A percentile compares a stretch with the other conserved stretches of the same genome.
phyloP scores from a whole-genome alignment of 1,140 invertebrate genomes.

The Drosophila arizonae region DNA sequence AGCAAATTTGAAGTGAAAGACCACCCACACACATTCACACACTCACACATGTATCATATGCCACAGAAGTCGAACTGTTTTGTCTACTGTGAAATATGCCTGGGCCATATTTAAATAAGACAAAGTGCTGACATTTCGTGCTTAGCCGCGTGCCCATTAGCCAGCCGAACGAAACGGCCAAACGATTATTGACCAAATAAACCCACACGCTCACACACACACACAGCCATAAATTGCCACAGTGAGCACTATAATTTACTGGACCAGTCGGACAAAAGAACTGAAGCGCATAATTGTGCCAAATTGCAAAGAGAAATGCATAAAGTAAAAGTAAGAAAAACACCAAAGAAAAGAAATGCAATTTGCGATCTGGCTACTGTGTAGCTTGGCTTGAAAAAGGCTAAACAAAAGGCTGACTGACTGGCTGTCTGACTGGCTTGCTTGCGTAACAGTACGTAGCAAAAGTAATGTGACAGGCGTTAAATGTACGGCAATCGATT shows the following conservation, averaged over 20 bases:
- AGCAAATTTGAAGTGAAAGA: constrained; percentile 39
- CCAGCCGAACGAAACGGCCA: constrained; percentile 54
- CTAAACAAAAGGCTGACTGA: background rate
- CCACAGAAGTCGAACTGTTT: constrained; percentile 24
- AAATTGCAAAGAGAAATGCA: constrained; percentile 48
- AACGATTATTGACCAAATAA: constrained; percentile 45
- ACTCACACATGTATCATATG: background rate
- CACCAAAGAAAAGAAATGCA: constrained; percentile 7
- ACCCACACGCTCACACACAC: constrained; percentile 39
- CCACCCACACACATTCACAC: constrained; percentile 13
- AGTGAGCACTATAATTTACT: constrained; percentile 36
- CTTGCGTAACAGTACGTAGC: constrained; percentile 61
- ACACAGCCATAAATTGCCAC: constrained; percentile 27
- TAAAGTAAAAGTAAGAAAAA: constrained; percentile 64
- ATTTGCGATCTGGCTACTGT: constrained; percentile 30
- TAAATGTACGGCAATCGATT: constrained; percentile 77
- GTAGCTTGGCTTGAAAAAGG: constrained; percentile 6
- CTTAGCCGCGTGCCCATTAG: constrained; percentile 66
- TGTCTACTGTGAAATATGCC: constrained; percentile 38
- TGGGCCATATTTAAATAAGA: constrained; percentile 46
- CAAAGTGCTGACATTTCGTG: constrained; percentile 66
- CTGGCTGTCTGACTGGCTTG: background rate
- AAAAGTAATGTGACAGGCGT: constrained; percentile 76
- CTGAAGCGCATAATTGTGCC: constrained; percentile 48
- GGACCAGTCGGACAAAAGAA: constrained; percentile 38